Conservation (phyloP, 2,797 vertebrate species). For the Lindbergichthys nudifrons region DNA sequence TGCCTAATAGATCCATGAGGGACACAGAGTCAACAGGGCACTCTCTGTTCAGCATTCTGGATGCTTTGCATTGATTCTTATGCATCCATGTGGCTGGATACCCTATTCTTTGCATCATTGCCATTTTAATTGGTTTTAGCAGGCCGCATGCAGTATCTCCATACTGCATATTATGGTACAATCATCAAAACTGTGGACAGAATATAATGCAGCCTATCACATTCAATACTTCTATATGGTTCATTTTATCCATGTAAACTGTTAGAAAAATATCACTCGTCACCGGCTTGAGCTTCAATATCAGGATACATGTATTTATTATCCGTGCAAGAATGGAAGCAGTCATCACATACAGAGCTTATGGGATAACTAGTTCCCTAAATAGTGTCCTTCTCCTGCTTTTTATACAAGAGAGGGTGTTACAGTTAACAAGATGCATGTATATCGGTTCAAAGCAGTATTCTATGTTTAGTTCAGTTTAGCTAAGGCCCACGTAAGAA, state of each 20-base stretch:
- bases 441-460: too few relatives aligned
- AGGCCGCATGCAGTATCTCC: not conserved
- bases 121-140: slow-evolving; percentile 3
- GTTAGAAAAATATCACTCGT: too few relatives aligned
- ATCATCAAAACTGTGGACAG: not conserved
- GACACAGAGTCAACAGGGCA: slow-evolving; percentile 17
- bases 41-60: slow-evolving; percentile 12
- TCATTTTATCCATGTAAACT: not conserved
- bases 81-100: not conserved
- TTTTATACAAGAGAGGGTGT: too few relatives aligned
- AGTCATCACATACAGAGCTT: too few relatives aligned
- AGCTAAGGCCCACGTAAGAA: too few relatives aligned
- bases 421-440: too few relatives aligned
- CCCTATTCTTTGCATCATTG: not conserved
- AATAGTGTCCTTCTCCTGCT: too few relatives aligned
- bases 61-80: slow-evolving; percentile 14
- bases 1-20: slow-evolving; percentile 49
- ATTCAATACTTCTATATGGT: not conserved
- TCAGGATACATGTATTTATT: too few relatives aligned
- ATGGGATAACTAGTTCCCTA: too few relatives aligned
- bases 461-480: too few relatives aligned
- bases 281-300: too few relatives aligned
- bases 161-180: not conserved
- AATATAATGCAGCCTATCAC: not conserved
- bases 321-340: too few relatives aligned